Base-by-base conservation (phyloP, 2,888 invertebrate genomes). In the Odontothrips loti region DNA sequence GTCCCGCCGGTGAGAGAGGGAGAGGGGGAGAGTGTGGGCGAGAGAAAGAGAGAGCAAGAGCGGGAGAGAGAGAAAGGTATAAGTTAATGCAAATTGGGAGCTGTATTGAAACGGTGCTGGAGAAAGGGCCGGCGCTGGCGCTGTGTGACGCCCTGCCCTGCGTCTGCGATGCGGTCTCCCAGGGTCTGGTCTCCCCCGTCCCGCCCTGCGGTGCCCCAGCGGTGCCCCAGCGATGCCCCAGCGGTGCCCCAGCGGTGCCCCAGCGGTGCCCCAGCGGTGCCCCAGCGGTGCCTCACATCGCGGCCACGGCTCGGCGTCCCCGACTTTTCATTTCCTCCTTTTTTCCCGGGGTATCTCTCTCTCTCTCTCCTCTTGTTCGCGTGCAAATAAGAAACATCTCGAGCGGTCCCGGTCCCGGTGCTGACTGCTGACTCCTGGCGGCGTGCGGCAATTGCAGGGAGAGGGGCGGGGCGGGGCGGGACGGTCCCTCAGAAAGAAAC, bases 301-400 rank as follows among this genome's bases (percentile, higher is more conserved):
- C 68, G 58, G 20, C 58, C 58, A 17, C 2, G 17, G 58, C 34
- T 43, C 6, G 34, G 34, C 34, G 34, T 43, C 34, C 34, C 34
- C 34, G 34, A 20, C 58, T 58, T 17, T 43, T 58, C 58, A 58
- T 58, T n/a, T 58, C 58, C 58, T n/a, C 17, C 58, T 17, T 17
- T 58, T 58, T 58, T 75, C 27, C 27, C 0, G 27, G 23, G 23
- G 68, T 0, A 27, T 12, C 23, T 23, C 68, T 27, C 68, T 6
- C 34, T 6, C 34, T 43, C 58, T 58, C 68, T 75, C 68, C 68
- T 75, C 68, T 75, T 75, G 68, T 75, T 75, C 23, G 68, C 68
- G 68, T 75, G 68, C 68, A 75, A 75, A 75, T 75, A 75, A 75
- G 68, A 75, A 75, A 23, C 68, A 75, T 75, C 68, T 27, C 23